phyloP scores from a whole-genome alignment of 2,113 vertebrate genomes.

The Melanerpes formicivorus region DNA sequence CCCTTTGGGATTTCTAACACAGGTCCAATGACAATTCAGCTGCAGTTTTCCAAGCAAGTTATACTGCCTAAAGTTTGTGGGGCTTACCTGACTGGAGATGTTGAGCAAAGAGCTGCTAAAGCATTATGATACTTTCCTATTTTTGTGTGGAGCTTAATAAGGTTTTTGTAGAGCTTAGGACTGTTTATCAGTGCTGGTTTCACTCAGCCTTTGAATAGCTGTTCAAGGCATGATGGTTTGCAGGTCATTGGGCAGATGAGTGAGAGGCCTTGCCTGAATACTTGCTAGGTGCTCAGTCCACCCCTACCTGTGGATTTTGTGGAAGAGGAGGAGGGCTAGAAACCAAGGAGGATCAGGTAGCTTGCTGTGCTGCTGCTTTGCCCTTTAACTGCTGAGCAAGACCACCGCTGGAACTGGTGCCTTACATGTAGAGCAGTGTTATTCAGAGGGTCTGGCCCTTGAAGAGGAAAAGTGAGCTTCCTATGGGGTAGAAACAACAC shows the following conservation, averaged over 20 bases:
- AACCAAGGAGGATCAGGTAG: neutral
- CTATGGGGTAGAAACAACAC: fast-evolving
- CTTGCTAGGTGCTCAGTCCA: neutral
- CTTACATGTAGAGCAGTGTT: fast-evolving
- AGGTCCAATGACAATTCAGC: neutral
- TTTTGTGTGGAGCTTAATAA: neutral
- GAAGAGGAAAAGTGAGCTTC: neutral
- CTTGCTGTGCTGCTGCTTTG: neutral
- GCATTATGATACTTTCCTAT: neutral
- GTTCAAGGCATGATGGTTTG: fast-evolving
- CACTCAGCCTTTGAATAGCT: neutral
- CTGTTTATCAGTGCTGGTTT: neutral
- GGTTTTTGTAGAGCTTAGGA: neutral
- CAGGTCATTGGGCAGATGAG: neutral
- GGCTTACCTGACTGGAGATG: neutral
- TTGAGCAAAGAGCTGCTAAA: neutral
- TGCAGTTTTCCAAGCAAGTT: neutral
- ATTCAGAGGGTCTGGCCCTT: neutral
- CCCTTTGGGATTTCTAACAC: neutral
- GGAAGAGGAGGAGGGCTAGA: neutral
- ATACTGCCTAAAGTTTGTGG: neutral
- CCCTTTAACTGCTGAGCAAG: neutral
- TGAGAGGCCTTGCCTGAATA: neutral
- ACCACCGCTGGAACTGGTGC: neutral
- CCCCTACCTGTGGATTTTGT: fast-evolving